A percentile compares a stretch with the other conserved stretches of the same genome.
These are phyloP conservation scores for Taeniopygia guttata DNA, from an alignment of 2,797 vertebrate genomes.

Conservation along the genomic window DNA sequence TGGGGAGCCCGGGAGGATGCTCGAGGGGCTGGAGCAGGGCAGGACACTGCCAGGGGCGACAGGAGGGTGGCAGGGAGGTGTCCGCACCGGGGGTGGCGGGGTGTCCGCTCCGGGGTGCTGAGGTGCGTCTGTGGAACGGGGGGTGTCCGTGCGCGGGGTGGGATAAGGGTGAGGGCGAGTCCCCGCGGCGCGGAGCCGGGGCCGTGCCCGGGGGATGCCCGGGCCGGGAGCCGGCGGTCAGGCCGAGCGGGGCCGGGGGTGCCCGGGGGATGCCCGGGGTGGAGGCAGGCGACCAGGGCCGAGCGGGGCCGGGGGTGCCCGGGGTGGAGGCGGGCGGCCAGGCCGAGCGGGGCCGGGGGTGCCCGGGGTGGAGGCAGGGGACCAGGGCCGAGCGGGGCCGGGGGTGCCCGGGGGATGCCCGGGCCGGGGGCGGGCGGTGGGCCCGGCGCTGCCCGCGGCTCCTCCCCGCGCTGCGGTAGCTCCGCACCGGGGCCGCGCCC, in stretches of 20 bases:
- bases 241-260: neutral
- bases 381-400: neutral
- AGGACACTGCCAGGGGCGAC: too few relatives aligned
- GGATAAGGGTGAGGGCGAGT: neutral
- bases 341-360: neutral
- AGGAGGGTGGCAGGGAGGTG: neutral
- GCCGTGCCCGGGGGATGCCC: neutral
- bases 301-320: neutral
- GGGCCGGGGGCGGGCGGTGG: neutral
- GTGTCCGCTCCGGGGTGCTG: too few relatives aligned
- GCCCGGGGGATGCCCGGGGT: neutral
- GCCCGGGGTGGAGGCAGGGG: neutral
- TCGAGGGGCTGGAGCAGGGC: too few relatives aligned
- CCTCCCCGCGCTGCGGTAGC: constrained; percentile 5
- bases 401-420: neutral
- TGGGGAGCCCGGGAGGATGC: neutral
- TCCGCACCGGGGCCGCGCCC: neutral
- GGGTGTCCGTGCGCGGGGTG: neutral
- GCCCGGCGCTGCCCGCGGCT: neutral
- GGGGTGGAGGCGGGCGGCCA: neutral
- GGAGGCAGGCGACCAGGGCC: neutral
- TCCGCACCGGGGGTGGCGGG: neutral
- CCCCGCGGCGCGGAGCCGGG: neutral
- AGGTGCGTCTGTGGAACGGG: neutral
- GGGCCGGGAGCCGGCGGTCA: neutral